Conservation (phyloP, 1,140 invertebrate genomes). For the Cyphomyrmex costatus region DNA sequence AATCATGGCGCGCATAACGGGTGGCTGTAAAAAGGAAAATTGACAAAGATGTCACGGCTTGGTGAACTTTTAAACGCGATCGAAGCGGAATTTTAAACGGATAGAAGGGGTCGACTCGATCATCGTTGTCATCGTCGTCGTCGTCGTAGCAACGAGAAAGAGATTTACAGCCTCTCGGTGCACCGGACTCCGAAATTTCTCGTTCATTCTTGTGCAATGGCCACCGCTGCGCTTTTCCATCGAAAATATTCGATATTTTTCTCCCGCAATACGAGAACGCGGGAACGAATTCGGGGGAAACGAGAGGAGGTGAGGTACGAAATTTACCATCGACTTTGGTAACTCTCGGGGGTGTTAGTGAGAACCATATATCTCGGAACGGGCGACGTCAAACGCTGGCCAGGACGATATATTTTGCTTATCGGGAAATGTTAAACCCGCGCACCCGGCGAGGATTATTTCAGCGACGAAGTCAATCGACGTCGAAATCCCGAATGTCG, state of each 20-base stretch:
- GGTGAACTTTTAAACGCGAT: constrained; percentile 68
- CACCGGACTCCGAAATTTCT: constrained; percentile 14
- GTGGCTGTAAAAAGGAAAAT: constrained; percentile 27
- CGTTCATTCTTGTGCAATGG: constrained; percentile 22
- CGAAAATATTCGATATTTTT: constrained; percentile 62
- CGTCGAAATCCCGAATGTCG: constrained; percentile 38
- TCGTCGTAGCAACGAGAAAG: constrained; percentile 15
- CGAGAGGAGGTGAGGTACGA: background rate
- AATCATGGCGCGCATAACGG: background rate
- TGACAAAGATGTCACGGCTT: constrained; percentile 32
- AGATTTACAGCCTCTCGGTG: constrained; percentile 61
- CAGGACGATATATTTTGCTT: constrained; percentile 61
- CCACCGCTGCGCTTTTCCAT: background rate
- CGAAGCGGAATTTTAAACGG: constrained; percentile 70
- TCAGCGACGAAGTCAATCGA: constrained; percentile 44
- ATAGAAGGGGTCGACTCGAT: background rate
- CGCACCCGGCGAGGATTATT: constrained; percentile 36
- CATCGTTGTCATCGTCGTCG: background rate
- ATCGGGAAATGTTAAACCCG: constrained; percentile 55
- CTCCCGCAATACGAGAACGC: background rate
- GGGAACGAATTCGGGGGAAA: background rate
- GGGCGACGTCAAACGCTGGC: constrained; percentile 50
- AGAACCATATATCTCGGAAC: constrained; percentile 52
- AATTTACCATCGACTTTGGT: constrained; percentile 57
- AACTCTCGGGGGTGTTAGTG: constrained; percentile 47